A percentile compares a stretch with the other conserved stretches of the same genome.
phyloP scores from a whole-genome alignment of 2,888 invertebrate species.

The Sarcophaga subvicina region DNA sequence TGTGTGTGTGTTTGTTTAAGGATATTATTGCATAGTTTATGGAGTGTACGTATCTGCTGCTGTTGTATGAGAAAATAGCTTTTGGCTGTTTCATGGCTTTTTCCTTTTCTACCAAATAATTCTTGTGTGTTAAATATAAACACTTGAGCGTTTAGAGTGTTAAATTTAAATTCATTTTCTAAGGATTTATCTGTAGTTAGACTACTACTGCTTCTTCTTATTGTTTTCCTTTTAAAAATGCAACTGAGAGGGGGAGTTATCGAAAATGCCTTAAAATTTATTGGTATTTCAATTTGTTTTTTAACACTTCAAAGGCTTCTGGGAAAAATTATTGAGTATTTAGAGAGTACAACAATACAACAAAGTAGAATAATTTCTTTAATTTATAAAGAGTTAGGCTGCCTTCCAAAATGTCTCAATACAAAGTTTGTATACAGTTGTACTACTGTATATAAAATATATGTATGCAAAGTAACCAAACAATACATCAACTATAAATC shows the following conservation, averaged over 20 bases:
- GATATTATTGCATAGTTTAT: not conserved
- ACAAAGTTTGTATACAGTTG: no score
- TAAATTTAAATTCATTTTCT: conserved; percentile 57
- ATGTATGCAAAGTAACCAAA: no score
- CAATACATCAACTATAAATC: no score
- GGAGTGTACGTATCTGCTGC: not conserved
- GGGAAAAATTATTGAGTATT: no score
- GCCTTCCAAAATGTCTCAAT: no score
- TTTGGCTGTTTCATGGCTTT: conserved; percentile 8
- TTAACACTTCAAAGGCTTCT: conserved; percentile 25
- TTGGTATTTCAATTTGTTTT: conserved; percentile 1
- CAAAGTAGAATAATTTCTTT: no score
- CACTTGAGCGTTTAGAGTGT: conserved; percentile 47
- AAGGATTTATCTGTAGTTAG: conserved; percentile 35
- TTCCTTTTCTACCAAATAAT: not conserved
- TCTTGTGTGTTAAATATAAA: conserved; percentile 28
- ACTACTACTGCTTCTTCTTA: not conserved
- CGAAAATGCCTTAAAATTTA: conserved; percentile 51
- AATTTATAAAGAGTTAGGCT: no score
- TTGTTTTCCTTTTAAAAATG: not conserved
- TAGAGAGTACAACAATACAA: no score
- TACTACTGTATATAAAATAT: no score
- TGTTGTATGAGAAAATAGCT: not conserved
- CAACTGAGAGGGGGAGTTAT: conserved; percentile 4
- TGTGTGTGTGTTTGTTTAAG: not conserved